A percentile compares a stretch with the other conserved stretches of the same genome.
Evolutionary conservation across 2,113 vertebrate genomes (phyloP).

Genomic region (Mesitornis unicolor): DNA sequence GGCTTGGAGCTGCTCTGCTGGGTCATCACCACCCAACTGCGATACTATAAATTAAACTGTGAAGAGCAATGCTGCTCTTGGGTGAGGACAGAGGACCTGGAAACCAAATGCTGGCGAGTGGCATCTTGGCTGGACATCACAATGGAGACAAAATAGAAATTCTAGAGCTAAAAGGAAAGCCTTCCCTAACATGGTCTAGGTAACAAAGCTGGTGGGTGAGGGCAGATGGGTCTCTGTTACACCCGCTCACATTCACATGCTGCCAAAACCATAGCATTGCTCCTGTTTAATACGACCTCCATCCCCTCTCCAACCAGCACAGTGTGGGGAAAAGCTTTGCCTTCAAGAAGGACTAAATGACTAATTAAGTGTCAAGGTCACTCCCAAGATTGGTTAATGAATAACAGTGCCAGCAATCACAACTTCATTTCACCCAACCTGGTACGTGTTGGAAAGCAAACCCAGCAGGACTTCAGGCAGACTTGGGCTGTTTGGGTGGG

Average conservation of each 20-base stretch:
- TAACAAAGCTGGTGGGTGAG: neutral
- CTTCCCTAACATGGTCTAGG: neutral
- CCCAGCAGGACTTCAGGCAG: neutral
- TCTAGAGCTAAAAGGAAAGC: neutral
- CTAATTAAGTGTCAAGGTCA: conserved; percentile 39
- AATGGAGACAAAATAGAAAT: neutral
- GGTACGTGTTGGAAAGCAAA: neutral
- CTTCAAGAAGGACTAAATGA: neutral
- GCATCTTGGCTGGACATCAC: neutral
- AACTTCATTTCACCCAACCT: neutral
- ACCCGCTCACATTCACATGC: fast-evolving
- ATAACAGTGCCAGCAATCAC: neutral
- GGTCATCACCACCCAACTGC: neutral
- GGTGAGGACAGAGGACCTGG: neutral
- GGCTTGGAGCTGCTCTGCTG: neutral
- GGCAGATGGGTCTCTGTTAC: neutral
- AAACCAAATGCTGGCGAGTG: fast-evolving
- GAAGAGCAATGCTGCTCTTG: neutral
- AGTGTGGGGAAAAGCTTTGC: neutral
- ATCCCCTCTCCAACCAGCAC: neutral
- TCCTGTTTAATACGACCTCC: neutral
- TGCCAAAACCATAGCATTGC: neutral
- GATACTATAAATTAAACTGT: neutral
- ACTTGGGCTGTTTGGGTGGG: neutral
- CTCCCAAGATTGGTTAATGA: conserved; percentile 29